phyloP scores from a whole-genome alignment of 2,797 vertebrate genomes.

The Silurus aristotelis region DNA sequence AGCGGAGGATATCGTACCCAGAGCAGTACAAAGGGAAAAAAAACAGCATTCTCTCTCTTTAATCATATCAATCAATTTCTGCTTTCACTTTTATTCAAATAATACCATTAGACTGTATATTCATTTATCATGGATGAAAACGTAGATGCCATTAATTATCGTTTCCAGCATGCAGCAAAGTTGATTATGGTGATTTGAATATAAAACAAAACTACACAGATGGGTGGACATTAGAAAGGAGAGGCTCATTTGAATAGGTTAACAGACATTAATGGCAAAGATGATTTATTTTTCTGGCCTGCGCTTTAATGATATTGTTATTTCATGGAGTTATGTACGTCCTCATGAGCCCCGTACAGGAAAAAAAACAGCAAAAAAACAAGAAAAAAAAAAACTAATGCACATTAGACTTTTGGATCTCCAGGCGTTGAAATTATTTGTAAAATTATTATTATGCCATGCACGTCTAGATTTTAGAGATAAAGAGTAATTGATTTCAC shows the following conservation, averaged over 20 bases:
- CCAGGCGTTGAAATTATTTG: constrained; percentile 74
- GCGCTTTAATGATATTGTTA: constrained; percentile 95
- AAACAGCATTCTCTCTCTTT: constrained; percentile 15
- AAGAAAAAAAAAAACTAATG: background rate
- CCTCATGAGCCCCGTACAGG: constrained; percentile 68
- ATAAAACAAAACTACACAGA: constrained; percentile 87
- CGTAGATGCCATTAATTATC: constrained; percentile 89
- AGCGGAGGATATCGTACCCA: background rate
- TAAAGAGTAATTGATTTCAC: constrained; percentile 34
- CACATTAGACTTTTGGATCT: constrained; percentile 44
- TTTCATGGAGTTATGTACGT: constrained; percentile 81
- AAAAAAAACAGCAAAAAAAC: constrained; percentile 71
- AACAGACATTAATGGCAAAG: constrained; percentile 95
- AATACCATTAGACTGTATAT: constrained; percentile 78
- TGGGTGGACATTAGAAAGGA: constrained; percentile 92
- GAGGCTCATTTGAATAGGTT: constrained; percentile 92
- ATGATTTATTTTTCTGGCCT: constrained; percentile 91
- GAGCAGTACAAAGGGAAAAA: background rate
- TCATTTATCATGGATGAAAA: constrained; percentile 90
- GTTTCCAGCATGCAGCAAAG: constrained; percentile 89
- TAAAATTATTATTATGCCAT: constrained; percentile 68
- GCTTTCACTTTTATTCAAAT: constrained; percentile 94
- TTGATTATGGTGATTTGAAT: constrained; percentile 96
- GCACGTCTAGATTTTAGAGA: constrained; percentile 25
- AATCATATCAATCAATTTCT: constrained; percentile 66